phyloP scores from a whole-genome alignment of 2,888 invertebrate species.

The Hemicrepidius hirtus region DNA sequence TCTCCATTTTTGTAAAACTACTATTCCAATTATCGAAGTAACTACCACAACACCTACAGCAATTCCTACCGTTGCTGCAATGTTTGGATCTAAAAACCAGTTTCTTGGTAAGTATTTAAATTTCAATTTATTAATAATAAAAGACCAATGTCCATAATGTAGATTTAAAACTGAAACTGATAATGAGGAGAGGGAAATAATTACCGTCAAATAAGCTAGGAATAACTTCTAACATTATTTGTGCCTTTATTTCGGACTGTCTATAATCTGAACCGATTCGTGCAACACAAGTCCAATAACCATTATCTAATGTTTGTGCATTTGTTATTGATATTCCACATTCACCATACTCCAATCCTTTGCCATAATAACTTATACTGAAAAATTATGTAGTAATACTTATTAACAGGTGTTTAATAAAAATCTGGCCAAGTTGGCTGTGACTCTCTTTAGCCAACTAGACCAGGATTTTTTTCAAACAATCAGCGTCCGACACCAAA shows the following conservation, averaged over 20 bases:
- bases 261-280: slow-evolving; percentile 23
- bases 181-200: not conserved
- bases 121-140: too few species aligned
- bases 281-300: slow-evolving; percentile 50
- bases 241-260: slow-evolving; percentile 20
- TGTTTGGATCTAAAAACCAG: slow-evolving; percentile 19
- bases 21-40: slow-evolving; percentile 6
- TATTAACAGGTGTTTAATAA: too few species aligned
- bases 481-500: too few species aligned
- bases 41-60: slow-evolving; percentile 34
- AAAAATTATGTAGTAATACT: not conserved
- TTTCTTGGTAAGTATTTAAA: not conserved
- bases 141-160: too few species aligned
- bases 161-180: too few species aligned
- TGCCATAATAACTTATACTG: slow-evolving; percentile 36
- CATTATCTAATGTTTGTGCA: slow-evolving; percentile 27
- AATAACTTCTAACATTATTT: slow-evolving; percentile 13
- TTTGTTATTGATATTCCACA: slow-evolving; percentile 51
- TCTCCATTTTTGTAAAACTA: slow-evolving; percentile 29
- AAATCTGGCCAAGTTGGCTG: too few species aligned
- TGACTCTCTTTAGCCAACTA: too few species aligned
- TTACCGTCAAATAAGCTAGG: not conserved
- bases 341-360: slow-evolving; percentile 52
- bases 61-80: slow-evolving; percentile 36
- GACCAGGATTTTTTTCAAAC: too few species aligned